A percentile compares a stretch with the other conserved stretches of the same genome.
phyloP scores from a whole-genome alignment of 1,140 invertebrate species.

The Bombyx mori region DNA sequence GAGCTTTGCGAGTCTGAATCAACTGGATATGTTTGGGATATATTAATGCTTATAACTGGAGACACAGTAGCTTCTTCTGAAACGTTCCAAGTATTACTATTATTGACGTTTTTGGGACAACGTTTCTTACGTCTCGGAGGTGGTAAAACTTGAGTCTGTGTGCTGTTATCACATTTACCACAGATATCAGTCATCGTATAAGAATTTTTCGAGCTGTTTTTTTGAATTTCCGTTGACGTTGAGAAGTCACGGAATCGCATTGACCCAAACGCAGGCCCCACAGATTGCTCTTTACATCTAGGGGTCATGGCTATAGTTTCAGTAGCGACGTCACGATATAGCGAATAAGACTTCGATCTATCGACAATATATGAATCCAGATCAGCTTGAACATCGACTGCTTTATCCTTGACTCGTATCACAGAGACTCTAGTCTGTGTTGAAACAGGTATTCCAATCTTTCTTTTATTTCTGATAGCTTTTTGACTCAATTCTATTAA shows the following conservation, averaged over 20 bases:
- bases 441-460: conserved; percentile 71
- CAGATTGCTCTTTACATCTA: conserved; percentile 55
- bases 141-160: conserved; percentile 40
- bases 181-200: conserved; percentile 38
- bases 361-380: conserved; percentile 49
- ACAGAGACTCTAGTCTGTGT: conserved; percentile 74
- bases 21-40: conserved; percentile 59
- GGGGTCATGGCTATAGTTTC: conserved; percentile 52
- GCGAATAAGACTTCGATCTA: conserved; percentile 33
- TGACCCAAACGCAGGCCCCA: conserved; percentile 43
- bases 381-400: conserved; percentile 68
- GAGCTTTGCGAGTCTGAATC: conserved; percentile 57
- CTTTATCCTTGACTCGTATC: conserved; percentile 72
- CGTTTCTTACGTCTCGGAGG: conserved; percentile 40
- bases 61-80: conserved; percentile 26
- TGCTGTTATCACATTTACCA: conserved; percentile 28
- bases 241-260: conserved; percentile 51
- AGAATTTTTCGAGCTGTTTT: conserved; percentile 27
- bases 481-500: conserved; percentile 72
- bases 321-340: conserved; percentile 44
- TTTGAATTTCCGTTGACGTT: conserved; percentile 43
- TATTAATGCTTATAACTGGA: conserved; percentile 70
- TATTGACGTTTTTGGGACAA: conserved; percentile 29
- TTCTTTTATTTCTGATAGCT: conserved; percentile 72
- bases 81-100: conserved; percentile 19